Evolutionary conservation across 2,888 invertebrate genomes (phyloP).

Genomic region (Callinectes sapidus): DNA sequence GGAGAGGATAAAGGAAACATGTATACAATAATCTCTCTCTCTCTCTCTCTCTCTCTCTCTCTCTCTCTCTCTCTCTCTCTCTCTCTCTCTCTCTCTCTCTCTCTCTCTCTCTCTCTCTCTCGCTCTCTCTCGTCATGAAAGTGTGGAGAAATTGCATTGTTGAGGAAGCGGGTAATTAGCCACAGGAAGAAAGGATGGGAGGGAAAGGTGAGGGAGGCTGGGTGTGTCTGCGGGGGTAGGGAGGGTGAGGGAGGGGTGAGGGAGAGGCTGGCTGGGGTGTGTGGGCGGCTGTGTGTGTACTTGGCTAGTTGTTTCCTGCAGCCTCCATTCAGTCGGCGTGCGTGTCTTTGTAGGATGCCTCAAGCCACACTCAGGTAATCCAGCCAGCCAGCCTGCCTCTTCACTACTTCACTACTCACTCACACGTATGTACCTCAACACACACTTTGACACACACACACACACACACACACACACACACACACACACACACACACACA

Average conservation of each 20-base stretch:
- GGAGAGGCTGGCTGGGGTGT: background rate
- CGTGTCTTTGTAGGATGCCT: background rate
- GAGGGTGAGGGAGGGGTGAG: background rate
- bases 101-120: slow-evolving; percentile 38
- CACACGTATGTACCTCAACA: background rate
- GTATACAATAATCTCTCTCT: slow-evolving; percentile 4
- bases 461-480: slow-evolving; percentile 11
- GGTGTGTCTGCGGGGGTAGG: background rate
- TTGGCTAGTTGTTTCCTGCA: background rate
- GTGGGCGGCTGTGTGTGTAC: background rate
- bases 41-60: background rate
- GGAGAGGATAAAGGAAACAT: background rate
- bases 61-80: background rate
- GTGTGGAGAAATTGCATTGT: background rate
- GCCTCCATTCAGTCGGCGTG: background rate
- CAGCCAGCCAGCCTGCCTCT: too few relatives aligned
- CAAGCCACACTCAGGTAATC: background rate
- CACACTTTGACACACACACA: background rate
- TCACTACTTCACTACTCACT: background rate
- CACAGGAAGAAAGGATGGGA: background rate
- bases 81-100: slow-evolving; percentile 32
- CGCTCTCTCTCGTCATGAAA: slow-evolving; percentile 11
- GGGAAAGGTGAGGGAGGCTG: background rate
- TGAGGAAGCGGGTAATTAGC: slow-evolving; percentile 24
- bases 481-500: slow-evolving; percentile 20